Base-by-base conservation (phyloP, 2,888 invertebrate genomes). In the Amblyjoppa fuscipennis region DNA sequence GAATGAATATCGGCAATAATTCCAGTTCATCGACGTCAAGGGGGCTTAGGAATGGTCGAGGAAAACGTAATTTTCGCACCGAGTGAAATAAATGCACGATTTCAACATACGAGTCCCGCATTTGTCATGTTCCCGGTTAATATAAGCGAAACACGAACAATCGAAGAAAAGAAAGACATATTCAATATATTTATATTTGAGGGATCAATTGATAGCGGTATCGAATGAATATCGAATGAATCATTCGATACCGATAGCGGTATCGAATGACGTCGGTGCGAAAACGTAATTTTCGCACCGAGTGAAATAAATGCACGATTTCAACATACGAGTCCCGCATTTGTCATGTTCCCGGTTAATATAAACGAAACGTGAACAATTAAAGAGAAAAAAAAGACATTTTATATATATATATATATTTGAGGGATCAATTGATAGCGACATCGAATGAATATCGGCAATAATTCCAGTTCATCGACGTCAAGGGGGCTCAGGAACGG, bases 1-100 rank as follows among this genome's bases (percentile, higher is more conserved):
- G 4, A 59, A 11, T 45, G 38, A n/a, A 31, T 34, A 20, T 38
- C 3, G 53, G 20, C 20, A 51, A 73, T 76, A 4, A 28, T 83
- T 83, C 61, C 41, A 68, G 59, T 51, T 76, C 61, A 82, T 73
- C 41, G 59, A 20, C 59, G 59, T 68, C 71, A 25, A 81, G 41
- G 61, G 64, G 73, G 20, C 73, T 75, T 61, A 74, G 76, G 49
- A 79, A 69, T 83, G 69, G 81, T 16, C 51, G 78, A 79, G 79
- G 20, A 20, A 20, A 20, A 20, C 41, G 3, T 9, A 0, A 9
- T 9, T 41, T 9, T 41, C 9, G 41, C 41, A 41, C 9, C 41
- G 9, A 41, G 41, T 9, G 41, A 41, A 41, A 9, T 41, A 9
- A 41, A 41, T 41, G 0, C 1, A 41, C 34, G 2, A 41, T 41